Percentiles rank a stretch among this genome's conserved stretches.
These are phyloP conservation scores for Periophthalmus magnuspinnatus DNA, from an alignment of 2,797 vertebrate genomes.

Conservation along the genomic window DNA sequence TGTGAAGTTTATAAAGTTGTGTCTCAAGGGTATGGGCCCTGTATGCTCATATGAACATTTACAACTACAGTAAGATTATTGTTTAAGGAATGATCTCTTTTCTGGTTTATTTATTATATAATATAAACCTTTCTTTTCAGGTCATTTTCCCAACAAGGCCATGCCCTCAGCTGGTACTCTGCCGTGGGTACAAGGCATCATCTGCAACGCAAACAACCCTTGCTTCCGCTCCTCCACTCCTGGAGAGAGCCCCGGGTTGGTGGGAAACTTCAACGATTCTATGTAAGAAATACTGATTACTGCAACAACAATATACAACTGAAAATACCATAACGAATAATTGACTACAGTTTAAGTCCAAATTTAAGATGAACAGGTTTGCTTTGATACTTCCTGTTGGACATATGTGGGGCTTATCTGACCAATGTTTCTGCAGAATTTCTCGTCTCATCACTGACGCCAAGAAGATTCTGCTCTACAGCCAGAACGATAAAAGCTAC, in stretches of 20 bases:
- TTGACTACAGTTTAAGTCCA: too few species aligned
- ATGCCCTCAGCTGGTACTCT: constrained; percentile 97
- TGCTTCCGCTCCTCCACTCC: constrained; percentile 96
- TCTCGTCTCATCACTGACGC: constrained; percentile 90
- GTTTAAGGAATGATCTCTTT: neutral
- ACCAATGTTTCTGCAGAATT: constrained; percentile 75
- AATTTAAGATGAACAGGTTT: neutral
- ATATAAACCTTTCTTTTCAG: constrained; percentile 63
- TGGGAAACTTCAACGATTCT: constrained; percentile 92
- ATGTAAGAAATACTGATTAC: constrained; percentile 76
- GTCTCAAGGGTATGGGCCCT: neutral
- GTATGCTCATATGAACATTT: neutral
- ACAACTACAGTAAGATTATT: neutral
- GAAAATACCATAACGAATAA: neutral
- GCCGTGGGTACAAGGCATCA: constrained; percentile 97
- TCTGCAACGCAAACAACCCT: constrained; percentile 98
- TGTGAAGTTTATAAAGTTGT: neutral
- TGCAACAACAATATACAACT: neutral
- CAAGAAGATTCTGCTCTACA: constrained; percentile 89
- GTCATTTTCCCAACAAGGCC: constrained; percentile 98
- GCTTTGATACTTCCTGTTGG: neutral
- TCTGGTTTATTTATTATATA: neutral
- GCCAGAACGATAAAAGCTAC: constrained; percentile 89
- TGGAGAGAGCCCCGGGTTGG: constrained; percentile 87
- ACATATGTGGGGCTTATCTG: constrained; percentile 2